These are phyloP conservation scores for Leucoraja ocellata DNA, from an alignment of 2,797 vertebrate species.

Conservation along the genomic window DNA sequence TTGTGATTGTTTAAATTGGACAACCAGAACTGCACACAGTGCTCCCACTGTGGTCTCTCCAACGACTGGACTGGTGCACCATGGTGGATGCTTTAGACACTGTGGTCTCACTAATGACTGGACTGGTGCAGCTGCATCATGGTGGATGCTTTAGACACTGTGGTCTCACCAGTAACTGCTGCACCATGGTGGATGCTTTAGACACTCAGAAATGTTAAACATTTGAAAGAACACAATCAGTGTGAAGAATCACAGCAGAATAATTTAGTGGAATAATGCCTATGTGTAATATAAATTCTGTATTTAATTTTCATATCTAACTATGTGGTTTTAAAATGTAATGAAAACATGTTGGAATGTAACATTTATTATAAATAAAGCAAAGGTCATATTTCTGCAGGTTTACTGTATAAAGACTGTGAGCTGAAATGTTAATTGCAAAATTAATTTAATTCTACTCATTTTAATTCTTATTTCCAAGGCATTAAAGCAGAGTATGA, in stretches of 20 bases:
- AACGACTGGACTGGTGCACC: no score
- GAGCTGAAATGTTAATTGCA: not conserved
- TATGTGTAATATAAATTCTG: not conserved
- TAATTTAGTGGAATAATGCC: not conserved
- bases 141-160: no score
- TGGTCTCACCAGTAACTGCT: no score
- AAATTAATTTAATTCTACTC: not conserved
- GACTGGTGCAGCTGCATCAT: no score
- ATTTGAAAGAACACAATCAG: not conserved
- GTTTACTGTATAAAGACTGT: not conserved
- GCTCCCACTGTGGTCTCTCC: no score
- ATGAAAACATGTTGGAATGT: not conserved
- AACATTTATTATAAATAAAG: not conserved
- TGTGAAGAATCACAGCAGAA: not conserved
- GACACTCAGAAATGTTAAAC: not conserved
- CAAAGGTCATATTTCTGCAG: no score
- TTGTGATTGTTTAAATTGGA: no score
- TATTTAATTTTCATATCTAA: conserved; percentile 25
- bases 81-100: no score
- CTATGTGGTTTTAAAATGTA: not conserved
- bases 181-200: not conserved
- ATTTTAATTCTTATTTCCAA: not conserved
- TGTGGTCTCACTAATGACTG: no score
- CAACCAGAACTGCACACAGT: no score
- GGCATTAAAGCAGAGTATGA: not conserved